These are phyloP conservation scores for Panagrolaimus sp. DNA, from an alignment of 1,140 invertebrate species.

Conservation along the genomic window DNA sequence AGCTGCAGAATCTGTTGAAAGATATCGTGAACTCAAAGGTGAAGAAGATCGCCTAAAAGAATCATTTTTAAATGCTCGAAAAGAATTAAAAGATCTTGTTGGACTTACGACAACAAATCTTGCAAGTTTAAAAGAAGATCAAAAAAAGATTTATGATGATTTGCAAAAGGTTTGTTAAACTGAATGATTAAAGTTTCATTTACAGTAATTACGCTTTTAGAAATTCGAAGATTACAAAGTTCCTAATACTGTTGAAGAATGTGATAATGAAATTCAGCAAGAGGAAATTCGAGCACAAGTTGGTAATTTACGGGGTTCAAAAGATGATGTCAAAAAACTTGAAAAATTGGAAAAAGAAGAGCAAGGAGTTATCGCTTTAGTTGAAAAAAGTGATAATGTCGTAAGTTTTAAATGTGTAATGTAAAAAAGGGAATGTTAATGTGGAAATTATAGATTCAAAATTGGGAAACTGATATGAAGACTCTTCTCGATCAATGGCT, in stretches of 20 bases:
- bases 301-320: constrained; percentile 23
- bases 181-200: neutral
- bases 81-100: neutral
- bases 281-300: constrained; percentile 22
- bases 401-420: neutral
- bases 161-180: neutral
- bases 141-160: neutral
- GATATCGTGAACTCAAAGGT: too few relatives aligned
- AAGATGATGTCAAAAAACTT: constrained; percentile 24
- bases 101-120: neutral
- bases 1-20: neutral
- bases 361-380: neutral
- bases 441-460: constrained; percentile 60
- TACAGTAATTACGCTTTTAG: neutral
- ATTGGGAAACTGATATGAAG: constrained; percentile 62
- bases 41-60: too few relatives aligned
- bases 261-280: constrained; percentile 20
- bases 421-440: neutral
- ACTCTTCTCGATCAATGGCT: constrained; percentile 66
- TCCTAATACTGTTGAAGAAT: constrained; percentile 31
- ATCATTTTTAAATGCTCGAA: too few relatives aligned
- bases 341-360: constrained; percentile 17
- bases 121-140: neutral
- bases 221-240: constrained; percentile 26
- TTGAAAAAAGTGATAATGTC: neutral